phyloP scores from a whole-genome alignment of 2,888 invertebrate species.

The Polydrusus cervinus region DNA sequence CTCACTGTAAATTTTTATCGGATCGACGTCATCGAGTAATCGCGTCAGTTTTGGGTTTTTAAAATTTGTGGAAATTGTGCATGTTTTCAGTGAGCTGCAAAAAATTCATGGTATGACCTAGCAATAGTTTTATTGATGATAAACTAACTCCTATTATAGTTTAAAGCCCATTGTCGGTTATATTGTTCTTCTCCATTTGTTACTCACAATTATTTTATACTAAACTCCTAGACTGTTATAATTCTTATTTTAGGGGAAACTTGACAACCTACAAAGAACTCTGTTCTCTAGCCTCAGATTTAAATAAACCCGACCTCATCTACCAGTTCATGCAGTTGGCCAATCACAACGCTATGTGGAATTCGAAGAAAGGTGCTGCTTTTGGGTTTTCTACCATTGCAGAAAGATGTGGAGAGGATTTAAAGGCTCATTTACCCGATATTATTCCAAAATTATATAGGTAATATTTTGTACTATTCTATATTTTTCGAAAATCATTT shows the following conservation, averaged over 20 bases:
- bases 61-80: too few relatives aligned
- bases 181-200: too few relatives aligned
- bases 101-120: too few relatives aligned
- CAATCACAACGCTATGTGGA: constrained; percentile 96
- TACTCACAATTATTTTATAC: too few relatives aligned
- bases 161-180: too few relatives aligned
- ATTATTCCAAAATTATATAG: constrained; percentile 93
- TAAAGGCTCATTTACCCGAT: constrained; percentile 86
- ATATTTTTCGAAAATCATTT: not conserved
- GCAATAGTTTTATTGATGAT: too few relatives aligned
- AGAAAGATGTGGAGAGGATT: constrained; percentile 86
- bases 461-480: constrained; percentile 69
- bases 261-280: constrained; percentile 95
- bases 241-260: constrained; percentile 77
- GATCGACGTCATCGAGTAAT: too few relatives aligned
- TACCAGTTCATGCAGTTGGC: constrained; percentile 98
- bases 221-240: too few relatives aligned
- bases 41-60: too few relatives aligned
- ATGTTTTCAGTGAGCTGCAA: too few relatives aligned
- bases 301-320: constrained; percentile 95
- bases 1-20: too few relatives aligned
- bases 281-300: constrained; percentile 92
- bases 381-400: constrained; percentile 94
- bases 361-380: constrained; percentile 94
- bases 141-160: too few relatives aligned